Evolutionary conservation across 2,113 vertebrate genomes (phyloP), one percentile per base, ranked within the genome.

Genomic region (Sphaerodactylus townsendi): DNA sequence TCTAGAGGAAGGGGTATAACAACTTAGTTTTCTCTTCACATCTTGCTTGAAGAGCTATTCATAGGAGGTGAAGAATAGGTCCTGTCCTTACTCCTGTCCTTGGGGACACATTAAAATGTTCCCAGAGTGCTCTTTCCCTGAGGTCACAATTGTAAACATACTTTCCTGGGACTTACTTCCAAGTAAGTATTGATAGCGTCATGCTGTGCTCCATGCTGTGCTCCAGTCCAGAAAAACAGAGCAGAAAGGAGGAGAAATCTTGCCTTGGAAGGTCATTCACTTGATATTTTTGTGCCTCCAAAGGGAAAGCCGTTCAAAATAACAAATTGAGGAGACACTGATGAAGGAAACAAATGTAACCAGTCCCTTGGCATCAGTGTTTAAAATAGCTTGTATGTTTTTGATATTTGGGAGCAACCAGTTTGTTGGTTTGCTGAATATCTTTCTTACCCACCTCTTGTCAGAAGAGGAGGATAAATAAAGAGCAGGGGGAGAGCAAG

Each of bases 391-490:
- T 84, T n/a, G 86, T 90, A 92, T 92, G 91, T 83, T 85, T 86
- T 90, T 89, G 66, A 84, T 90, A 92, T 93, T 94, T 89, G 85
- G 88, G 76, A 94, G 83, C 71, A 74, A 87, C 92, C 88, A 91
- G 90, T 87, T 85, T 91, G 92, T 90, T 87, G 93, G 88, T 89
- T 92, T 91, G 86, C 90, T 92, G 93, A 94, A 93, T 95, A 91
- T 94, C 94, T 96, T 94, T 95, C 91, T 90, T 93, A 95, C 92
- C 92, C 92, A 95, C 93, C 89, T 96, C 94, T 95, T 95, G 93
- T 95, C 90, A 92, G 95, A 95, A 94, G 89, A 93, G 92, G 95
- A 92, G 93, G 95, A 94, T 92, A 95, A 95, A 96, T 94, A 88
- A 93, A 95, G 90, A 93, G 83, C 25, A 35, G 79, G 21, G 79